Evolutionary conservation across 1,140 invertebrate species (phyloP), one percentile per base, ranked within the genome.

Genomic region (Panulirus ornatus): DNA sequence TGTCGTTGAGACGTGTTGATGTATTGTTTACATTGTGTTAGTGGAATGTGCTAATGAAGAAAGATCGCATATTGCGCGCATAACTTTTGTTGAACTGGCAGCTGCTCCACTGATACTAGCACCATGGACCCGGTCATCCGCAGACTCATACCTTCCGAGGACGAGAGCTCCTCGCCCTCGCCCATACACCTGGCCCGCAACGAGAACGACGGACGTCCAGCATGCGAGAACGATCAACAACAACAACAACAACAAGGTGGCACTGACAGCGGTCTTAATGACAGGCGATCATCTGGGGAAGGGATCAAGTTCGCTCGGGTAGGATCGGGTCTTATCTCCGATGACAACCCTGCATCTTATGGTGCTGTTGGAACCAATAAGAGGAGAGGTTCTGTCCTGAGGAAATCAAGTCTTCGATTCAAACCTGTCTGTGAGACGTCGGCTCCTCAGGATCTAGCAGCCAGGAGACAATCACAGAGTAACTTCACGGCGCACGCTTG

Each of bases 351-450:
- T 5, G 9, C 88, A 2, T 19, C 44, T 70, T 71, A 30, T 70
- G 38, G 47, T 1, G 44, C 47, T 34, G 22, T 36, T 38, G 79
- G 66, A 2, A 47, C 47, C 70, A n/a, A n/a, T n/a, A 54, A 66
- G 42, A 63, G 44, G 47, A 42, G 76, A 42, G 70, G 71, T 5
- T 75, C 76, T 3, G 58, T 84, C 14, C 71, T 51, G 1, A 75
- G 84, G 34, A 89, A 34, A 16, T 34, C 78, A 27, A 88, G 76
- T 75, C 76, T 70, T 30, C 75, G 76, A 3, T 75, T 75, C 16
- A 58, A 75, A 36, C 8, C 76, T 22, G 34, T 70, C 16, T 27
- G 36, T 22, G 75, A 66, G 75, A 14, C 54, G 36, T 44, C 22
- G n/a, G 30, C 47, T 6, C 38, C 40, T 19, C 70, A n/a, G 38